phyloP scores from a whole-genome alignment of 2,888 invertebrate genomes.

The Stenolophus ochropezus region DNA sequence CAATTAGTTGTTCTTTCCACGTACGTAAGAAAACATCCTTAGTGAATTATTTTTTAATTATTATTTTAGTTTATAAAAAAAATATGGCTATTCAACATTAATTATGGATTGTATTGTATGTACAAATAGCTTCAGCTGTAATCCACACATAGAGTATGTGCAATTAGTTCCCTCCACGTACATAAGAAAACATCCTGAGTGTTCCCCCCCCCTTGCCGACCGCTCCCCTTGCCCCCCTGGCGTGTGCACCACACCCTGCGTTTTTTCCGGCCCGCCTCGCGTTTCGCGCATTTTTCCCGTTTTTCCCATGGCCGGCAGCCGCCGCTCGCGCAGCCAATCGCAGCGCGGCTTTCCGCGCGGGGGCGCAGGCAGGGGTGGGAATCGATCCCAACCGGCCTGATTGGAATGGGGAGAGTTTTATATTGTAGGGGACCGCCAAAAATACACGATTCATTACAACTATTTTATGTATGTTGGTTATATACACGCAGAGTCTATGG shows the following conservation, averaged over 20 bases:
- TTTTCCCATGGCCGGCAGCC: constrained; percentile 44
- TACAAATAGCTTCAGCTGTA: no score
- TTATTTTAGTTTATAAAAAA: no score
- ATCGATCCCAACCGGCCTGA: not conserved
- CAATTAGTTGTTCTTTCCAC: no score
- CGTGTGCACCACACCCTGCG: constrained; percentile 6
- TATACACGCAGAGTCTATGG: not conserved
- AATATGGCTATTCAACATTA: no score
- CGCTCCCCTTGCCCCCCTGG: not conserved
- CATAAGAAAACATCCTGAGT: no score
- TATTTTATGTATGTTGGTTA: not conserved
- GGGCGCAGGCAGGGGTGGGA: not conserved
- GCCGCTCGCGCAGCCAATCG: constrained; percentile 27
- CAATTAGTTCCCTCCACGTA: no score
- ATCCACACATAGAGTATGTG: no score
- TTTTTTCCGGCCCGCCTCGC: constrained; percentile 40
- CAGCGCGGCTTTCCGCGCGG: not conserved
- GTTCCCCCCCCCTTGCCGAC: not conserved
- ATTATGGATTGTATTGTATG: no score
- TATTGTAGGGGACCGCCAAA: not conserved
- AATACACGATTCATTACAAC: not conserved
- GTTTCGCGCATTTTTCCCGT: constrained; percentile 39
- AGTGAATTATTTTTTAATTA: no score
- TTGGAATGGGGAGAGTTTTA: not conserved
- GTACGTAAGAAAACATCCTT: no score